A percentile compares a stretch with the other conserved stretches of the same genome.
phyloP scores from a whole-genome alignment of 2,888 invertebrate species.

The Drosophila hamatofila region DNA sequence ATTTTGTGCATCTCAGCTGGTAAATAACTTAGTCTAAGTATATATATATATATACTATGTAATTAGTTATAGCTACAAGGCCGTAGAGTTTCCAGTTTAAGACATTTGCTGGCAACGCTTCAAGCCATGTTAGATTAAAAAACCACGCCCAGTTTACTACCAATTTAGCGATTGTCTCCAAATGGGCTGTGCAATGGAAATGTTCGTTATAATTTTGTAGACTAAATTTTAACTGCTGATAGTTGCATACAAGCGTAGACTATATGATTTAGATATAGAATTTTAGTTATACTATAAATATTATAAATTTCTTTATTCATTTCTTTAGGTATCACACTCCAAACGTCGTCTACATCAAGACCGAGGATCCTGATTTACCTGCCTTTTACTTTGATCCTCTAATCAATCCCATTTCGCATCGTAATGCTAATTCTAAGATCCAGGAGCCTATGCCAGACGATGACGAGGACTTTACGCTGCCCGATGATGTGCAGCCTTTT shows the following conservation, averaged over 20 bases:
- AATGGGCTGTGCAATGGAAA: constrained; percentile 86
- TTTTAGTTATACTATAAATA: neutral
- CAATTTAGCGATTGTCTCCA: constrained; percentile 86
- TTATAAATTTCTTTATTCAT: constrained; percentile 43
- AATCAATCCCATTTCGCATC: constrained; percentile 99
- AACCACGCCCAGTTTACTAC: constrained; percentile 86
- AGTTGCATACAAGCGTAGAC: constrained; percentile 86
- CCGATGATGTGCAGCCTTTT: constrained; percentile 96
- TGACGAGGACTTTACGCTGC: constrained; percentile 96
- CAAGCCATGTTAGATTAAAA: constrained; percentile 76
- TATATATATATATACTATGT: neutral
- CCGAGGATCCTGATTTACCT: constrained; percentile 99
- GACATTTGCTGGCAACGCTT: constrained; percentile 35
- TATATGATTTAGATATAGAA: fast-evolving
- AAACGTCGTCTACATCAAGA: constrained; percentile 99
- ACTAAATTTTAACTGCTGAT: constrained; percentile 86
- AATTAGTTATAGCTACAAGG: constrained; percentile 43
- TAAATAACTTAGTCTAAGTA: constrained; percentile 85
- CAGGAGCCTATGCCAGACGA: constrained; percentile 96
- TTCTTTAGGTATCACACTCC: constrained; percentile 97
- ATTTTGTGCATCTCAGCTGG: constrained; percentile 99
- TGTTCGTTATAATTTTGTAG: constrained; percentile 84
- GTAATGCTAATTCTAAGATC: constrained; percentile 92
- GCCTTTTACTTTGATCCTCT: constrained; percentile 99
- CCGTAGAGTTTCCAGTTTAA: constrained; percentile 47